phyloP scores from a whole-genome alignment of 2,888 invertebrate genomes.

The Stramonita haemastoma region DNA sequence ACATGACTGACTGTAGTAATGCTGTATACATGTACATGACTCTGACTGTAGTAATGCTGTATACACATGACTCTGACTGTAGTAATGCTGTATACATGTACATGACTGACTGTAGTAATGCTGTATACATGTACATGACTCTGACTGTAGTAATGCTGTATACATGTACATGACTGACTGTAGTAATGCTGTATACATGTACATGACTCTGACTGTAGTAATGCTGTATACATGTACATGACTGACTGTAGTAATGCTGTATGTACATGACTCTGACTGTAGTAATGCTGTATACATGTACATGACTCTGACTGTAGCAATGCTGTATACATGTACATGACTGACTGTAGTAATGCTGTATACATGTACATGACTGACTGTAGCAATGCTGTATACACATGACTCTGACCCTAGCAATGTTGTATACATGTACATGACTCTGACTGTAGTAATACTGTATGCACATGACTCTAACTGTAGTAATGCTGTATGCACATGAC shows the following conservation, averaged over 20 bases:
- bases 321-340: not conserved
- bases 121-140: not conserved
- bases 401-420: not conserved
- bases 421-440: not conserved
- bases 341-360: not conserved
- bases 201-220: not conserved
- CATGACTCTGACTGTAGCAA: not conserved
- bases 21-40: not conserved
- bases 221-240: not conserved
- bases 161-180: not conserved
- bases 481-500: not conserved
- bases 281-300: not conserved
- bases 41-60: not conserved
- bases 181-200: not conserved
- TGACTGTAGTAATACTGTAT: not conserved
- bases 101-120: not conserved
- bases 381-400: not conserved
- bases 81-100: not conserved
- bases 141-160: not conserved
- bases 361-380: not conserved
- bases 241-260: not conserved
- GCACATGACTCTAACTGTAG: not conserved
- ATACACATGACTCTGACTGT: not conserved
- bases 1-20: not conserved
- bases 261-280: not conserved